Percentiles rank a stretch among this genome's conserved stretches.
Evolutionary conservation across 2,797 vertebrate species (phyloP).

Genomic region (Buphagus erythrorhynchus): DNA sequence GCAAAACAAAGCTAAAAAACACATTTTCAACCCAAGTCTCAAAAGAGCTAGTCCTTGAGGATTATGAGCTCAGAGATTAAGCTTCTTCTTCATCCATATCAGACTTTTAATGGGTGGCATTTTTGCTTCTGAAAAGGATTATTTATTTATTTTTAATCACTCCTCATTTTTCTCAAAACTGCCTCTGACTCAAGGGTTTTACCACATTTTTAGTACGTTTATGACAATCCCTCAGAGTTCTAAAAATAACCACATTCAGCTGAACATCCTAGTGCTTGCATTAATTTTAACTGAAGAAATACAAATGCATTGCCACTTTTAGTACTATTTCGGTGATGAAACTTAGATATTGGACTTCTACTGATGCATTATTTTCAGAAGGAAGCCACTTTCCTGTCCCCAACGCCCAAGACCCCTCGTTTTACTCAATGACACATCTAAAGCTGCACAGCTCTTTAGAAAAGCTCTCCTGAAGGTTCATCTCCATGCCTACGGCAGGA

Average conservation of each 20-base stretch:
- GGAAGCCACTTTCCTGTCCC: accelerated
- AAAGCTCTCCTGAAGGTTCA: accelerated
- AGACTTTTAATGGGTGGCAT: background rate
- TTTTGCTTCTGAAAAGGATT: background rate
- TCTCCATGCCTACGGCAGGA: background rate
- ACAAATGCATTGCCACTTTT: accelerated
- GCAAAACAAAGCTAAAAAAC: background rate
- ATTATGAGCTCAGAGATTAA: background rate
- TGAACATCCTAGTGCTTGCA: background rate
- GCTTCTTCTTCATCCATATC: background rate
- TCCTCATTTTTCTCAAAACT: background rate
- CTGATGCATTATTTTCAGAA: accelerated
- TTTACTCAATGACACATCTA: background rate
- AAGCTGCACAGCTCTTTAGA: background rate
- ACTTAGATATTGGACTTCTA: accelerated
- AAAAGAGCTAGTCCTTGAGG: background rate
- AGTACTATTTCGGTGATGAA: background rate
- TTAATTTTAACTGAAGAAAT: background rate
- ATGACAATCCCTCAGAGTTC: background rate
- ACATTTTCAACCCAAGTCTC: background rate
- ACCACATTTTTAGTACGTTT: background rate
- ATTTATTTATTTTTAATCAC: background rate
- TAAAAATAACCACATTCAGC: background rate
- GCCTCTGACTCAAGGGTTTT: background rate
- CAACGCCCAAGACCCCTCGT: background rate